phyloP scores from a whole-genome alignment of 2,113 vertebrate species.

The Sylvicapra grimmia region DNA sequence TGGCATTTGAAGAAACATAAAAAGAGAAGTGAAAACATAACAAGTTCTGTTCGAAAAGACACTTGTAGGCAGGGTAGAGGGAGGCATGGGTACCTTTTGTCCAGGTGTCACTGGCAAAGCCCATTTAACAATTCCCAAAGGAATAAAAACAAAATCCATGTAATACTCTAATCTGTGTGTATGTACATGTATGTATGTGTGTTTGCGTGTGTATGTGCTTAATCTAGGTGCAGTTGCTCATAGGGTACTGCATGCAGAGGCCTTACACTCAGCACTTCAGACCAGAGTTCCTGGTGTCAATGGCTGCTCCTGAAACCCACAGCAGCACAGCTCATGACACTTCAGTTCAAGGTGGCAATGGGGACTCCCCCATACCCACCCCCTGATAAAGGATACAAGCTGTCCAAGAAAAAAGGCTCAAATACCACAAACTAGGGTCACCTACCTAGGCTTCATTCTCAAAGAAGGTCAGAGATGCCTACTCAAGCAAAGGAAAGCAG shows the following conservation, averaged over 20 bases:
- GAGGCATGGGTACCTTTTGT: too few species aligned
- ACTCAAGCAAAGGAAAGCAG: neutral
- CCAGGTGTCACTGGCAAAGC: neutral
- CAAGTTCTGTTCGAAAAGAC: neutral
- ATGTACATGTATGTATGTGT: neutral
- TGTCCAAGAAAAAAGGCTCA: neutral
- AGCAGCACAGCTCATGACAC: neutral
- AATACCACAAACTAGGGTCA: neutral
- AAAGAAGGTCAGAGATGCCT: neutral
- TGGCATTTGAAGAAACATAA: neutral
- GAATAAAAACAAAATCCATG: neutral
- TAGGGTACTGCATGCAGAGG: neutral
- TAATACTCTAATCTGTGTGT: neutral
- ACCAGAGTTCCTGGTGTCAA: neutral
- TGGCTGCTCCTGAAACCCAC: neutral
- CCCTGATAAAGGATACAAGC: neutral
- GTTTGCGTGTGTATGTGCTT: neutral
- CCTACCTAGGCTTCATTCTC: neutral
- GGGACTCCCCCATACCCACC: neutral
- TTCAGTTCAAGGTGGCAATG: neutral
- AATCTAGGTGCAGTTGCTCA: neutral
- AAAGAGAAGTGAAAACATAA: neutral
- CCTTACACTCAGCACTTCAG: neutral
- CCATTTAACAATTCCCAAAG: neutral
- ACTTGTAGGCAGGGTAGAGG: neutral